Evolutionary conservation across 2,888 invertebrate species (phyloP), one percentile per base, ranked within the genome.

Genomic region (Tenthredo amoena): DNA sequence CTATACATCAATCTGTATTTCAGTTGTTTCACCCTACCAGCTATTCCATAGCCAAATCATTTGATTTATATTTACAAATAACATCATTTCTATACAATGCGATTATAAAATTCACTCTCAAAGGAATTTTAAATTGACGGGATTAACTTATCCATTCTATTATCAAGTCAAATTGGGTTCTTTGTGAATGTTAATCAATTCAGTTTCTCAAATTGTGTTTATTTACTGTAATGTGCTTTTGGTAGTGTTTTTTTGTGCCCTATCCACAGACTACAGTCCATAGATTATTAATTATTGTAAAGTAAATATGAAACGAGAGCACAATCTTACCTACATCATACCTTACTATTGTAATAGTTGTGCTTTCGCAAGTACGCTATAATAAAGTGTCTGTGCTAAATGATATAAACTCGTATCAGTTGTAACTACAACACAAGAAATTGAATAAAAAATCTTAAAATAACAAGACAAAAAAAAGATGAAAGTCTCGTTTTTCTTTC

Each of bases 311-410:
- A 50, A 62, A 81, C 81, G 62, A 83, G 34, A 31, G 68, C 65
- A 68, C 31, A 47, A 47, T 21, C 5, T 40, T n/a, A 62, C 4
- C n/a, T 62, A 81, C 40, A 50, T 77, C 34, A 26, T 71, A 83
- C 47, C 83, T 50, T 83, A 83, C 68, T 71, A 47, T 40, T 81
- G 81, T 81, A 81, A 62, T 21, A 65, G 81, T 62, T 68, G 81
- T 81, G 43, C 81, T 81, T 81, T 81, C 40, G 26, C 26, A 26
- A 81, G 81, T 62, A 62, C 26, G 81, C 65, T 62, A 65, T 81
- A 81, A 81, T 81, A 71, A 68, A 65, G 68, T 83, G 47, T 83
- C 83, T 71, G 31, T 47, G 83, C 68, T 83, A 83, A 83, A 83
- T 62, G 50, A 62, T 62, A 62, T 65, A 37, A 68, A 40, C 62